phyloP scores from a whole-genome alignment of 2,888 invertebrate species.

The Blastobasis lacticolella region DNA sequence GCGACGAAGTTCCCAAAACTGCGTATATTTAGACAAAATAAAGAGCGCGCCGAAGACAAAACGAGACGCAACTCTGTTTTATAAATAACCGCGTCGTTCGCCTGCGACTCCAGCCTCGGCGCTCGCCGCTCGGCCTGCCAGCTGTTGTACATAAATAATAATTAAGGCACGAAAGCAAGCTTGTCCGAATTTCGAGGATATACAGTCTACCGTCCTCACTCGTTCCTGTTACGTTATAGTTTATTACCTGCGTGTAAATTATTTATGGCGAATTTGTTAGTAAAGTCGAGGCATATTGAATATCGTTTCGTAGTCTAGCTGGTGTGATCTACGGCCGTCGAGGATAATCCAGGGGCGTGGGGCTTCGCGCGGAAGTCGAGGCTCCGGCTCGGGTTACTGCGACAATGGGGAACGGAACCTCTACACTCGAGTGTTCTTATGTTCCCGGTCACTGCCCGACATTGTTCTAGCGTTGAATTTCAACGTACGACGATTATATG shows the following conservation, averaged over 20 bases:
- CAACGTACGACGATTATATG: slow-evolving; percentile 4
- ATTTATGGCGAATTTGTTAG: too few relatives aligned
- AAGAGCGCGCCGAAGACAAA: slow-evolving; percentile 73
- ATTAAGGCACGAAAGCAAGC: slow-evolving; percentile 64
- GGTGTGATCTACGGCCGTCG: slow-evolving; percentile 31
- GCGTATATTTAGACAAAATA: slow-evolving; percentile 75
- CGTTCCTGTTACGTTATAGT: too few relatives aligned
- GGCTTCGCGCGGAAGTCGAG: slow-evolving; percentile 69
- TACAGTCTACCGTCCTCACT: too few relatives aligned
- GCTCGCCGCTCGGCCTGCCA: slow-evolving; percentile 64
- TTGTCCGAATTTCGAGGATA: slow-evolving; percentile 31
- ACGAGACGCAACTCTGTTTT: slow-evolving; percentile 74
- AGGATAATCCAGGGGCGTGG: slow-evolving; percentile 51
- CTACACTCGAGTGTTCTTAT: slow-evolving; percentile 52
- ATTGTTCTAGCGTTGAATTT: slow-evolving; percentile 23
- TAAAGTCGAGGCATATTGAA: too few relatives aligned
- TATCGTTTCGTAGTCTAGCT: too few relatives aligned
- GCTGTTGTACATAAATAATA: slow-evolving; percentile 73
- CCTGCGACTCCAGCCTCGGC: slow-evolving; percentile 45
- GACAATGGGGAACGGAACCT: slow-evolving; percentile 53
- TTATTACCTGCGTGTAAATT: too few relatives aligned
- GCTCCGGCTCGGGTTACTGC: slow-evolving; percentile 56
- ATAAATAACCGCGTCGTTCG: slow-evolving; percentile 71
- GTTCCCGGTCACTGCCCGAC: slow-evolving; percentile 31
- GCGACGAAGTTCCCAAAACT: slow-evolving; percentile 72